Conservation (phyloP, 2,797 vertebrate species). For the Gobionotothen gibberifrons region DNA sequence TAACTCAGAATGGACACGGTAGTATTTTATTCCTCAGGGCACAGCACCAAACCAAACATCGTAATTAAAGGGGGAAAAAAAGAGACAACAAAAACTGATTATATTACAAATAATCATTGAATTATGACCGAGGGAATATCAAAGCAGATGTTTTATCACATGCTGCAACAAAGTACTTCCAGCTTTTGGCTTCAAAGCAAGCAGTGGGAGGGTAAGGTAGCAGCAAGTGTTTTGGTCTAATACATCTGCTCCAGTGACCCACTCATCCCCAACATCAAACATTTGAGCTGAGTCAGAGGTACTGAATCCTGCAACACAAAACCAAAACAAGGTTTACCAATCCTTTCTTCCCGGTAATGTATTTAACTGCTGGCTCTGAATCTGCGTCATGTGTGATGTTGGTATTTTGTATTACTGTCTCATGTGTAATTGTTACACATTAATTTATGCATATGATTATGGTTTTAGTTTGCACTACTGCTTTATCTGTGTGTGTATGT, state of each 20-base stretch:
- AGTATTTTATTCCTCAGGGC: constrained; percentile 33
- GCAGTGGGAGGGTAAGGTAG: constrained; percentile 23
- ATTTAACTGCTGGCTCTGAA: constrained; percentile 45
- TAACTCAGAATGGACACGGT: constrained; percentile 41
- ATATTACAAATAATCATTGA: constrained; percentile 1
- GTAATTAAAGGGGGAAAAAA: constrained; percentile 1
- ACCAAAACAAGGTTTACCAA: constrained; percentile 33
- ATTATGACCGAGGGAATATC: constrained; percentile 12
- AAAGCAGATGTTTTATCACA: constrained; percentile 26
- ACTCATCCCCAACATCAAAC: constrained; percentile 8
- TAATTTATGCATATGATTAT: constrained; percentile 48
- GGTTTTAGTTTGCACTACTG: constrained; percentile 22
- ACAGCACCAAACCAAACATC: constrained; percentile 1
- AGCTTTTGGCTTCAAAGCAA: constrained; percentile 3
- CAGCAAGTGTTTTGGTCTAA: constrained; percentile 14
- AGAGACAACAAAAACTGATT: background rate
- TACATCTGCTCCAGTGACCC: constrained; percentile 31
- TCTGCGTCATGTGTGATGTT: constrained; percentile 41
- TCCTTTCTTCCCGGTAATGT: constrained; percentile 29
- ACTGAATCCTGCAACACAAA: constrained; percentile 6
- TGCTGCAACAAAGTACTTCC: background rate
- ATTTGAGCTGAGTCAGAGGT: constrained; percentile 36
- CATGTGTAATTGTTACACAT: constrained; percentile 30
- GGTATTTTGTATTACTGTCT: constrained; percentile 38
- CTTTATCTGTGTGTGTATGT: constrained; percentile 34